Evolutionary conservation across 2,888 invertebrate species (phyloP).

Genomic region (Chaetoderma sp.): DNA sequence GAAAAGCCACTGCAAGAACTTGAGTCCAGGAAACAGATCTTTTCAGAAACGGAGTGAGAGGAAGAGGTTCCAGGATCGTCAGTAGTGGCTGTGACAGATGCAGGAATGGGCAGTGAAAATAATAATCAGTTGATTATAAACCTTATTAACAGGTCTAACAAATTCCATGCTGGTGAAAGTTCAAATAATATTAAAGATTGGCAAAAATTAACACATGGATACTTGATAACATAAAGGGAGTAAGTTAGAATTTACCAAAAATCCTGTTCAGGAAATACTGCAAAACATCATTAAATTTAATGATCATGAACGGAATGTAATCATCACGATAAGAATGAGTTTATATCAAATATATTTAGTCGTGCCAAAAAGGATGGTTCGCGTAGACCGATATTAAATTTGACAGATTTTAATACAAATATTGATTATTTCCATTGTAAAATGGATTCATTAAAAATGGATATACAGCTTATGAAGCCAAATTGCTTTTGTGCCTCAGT

Average conservation of each 20-base stretch:
- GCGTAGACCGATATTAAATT: slow-evolving; percentile 33
- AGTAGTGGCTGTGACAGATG: no score
- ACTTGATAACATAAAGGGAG: not conserved
- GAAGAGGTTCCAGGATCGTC: no score
- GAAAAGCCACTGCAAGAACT: no score
- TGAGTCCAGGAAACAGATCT: no score
- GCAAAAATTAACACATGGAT: not conserved
- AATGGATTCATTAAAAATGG: slow-evolving; percentile 37
- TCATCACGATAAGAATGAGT: no score
- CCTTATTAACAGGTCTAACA: not conserved
- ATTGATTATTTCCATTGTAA: slow-evolving; percentile 39
- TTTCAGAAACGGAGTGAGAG: no score
- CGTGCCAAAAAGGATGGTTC: slow-evolving; percentile 31
- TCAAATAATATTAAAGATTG: not conserved
- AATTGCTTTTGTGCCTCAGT: slow-evolving; percentile 35
- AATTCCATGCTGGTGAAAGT: slow-evolving; percentile 9
- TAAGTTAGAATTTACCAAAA: not conserved
- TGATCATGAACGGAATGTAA: no score
- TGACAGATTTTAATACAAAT: slow-evolving; percentile 23
- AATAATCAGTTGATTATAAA: no score
- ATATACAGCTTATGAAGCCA: slow-evolving; percentile 14
- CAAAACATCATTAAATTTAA: no score
- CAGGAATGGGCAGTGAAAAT: no score
- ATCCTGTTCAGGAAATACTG: no score
- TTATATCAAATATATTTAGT: slow-evolving; percentile 34